Evolutionary conservation across 53 echinoderm and acorn worm genomes (phyloP), one percentile per base, ranked within the genome.

Genomic region (Antedon mediterranea): DNA sequence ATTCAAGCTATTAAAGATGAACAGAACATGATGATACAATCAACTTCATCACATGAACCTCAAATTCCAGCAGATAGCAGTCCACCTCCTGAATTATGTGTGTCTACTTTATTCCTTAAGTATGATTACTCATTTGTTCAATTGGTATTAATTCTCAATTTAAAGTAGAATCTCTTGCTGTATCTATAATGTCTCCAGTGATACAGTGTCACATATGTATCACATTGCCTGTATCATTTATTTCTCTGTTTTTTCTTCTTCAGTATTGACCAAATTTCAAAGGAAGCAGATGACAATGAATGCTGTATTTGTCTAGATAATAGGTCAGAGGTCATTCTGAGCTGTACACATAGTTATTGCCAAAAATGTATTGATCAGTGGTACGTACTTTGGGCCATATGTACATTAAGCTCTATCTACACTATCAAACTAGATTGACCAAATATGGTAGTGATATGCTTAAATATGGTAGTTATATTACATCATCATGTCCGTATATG

Each of bases 271-370:
- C 82, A 86, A 72, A 78, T 82, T 30, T 86, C 86, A 30, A 7
- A 82, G 71, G 88, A 88, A 44, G 76, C 77, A 7, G 88, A 88
- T 31, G 84, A 81, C 0, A 76, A 77, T 0, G 88, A 88, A 13
- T 88, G 88, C 57, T 88, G 84, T 74, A 88, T 88, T 43, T 88
- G 88, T 31, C 84, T 88, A 81, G 88, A 88, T 71, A 75, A 83
- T 27, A 88, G 81, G 32, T 71, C 81, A 0, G 88, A 88, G 34
- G 77, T 84, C 4, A 84, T 81, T 33, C 84, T 88, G 31, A 77
- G 76, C 43, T 88, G 88, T 75, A 76, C 83, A 34, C 88, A 88
- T 34, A 88, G 80, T 20, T 88, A 88, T 32, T 88, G 88, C 33
- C 83, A 88, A 33, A 73, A 20, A 8, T 88, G 88, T 77, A 88